phyloP scores from a whole-genome alignment of 1,140 invertebrate species.

The Holcopasites calliopsidis region DNA sequence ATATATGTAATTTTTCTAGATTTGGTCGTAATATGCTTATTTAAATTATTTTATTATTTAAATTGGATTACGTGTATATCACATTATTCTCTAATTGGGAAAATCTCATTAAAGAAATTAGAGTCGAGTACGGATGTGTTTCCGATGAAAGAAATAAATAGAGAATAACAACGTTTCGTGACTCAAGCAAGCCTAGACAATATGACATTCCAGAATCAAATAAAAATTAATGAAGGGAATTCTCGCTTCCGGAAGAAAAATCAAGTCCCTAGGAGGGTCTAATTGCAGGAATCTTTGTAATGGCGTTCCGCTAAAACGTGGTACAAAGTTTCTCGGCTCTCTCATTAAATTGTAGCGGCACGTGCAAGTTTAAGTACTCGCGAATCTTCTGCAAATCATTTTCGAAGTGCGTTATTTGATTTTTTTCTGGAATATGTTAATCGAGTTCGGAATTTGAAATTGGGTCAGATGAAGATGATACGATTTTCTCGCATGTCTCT shows the following conservation, averaged over 20 bases:
- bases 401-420: background rate
- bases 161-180: too few species aligned
- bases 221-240: constrained; percentile 24
- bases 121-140: background rate
- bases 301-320: background rate
- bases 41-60: too few species aligned
- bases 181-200: background rate
- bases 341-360: constrained; percentile 25
- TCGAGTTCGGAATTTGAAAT: background rate
- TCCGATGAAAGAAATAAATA: background rate
- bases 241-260: background rate
- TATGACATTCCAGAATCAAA: background rate
- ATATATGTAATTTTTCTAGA: too few species aligned
- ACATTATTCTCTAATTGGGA: background rate
- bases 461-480: background rate
- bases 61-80: background rate
- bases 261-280: background rate
- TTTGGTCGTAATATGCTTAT: too few species aligned
- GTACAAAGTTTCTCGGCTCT: background rate
- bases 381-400: background rate
- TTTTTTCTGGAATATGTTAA: background rate
- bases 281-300: constrained; percentile 21
- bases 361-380: background rate
- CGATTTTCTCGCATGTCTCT: too few species aligned
- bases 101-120: background rate